Base-by-base conservation (phyloP, 2,888 invertebrate genomes). In the Pollenia labialis region DNA sequence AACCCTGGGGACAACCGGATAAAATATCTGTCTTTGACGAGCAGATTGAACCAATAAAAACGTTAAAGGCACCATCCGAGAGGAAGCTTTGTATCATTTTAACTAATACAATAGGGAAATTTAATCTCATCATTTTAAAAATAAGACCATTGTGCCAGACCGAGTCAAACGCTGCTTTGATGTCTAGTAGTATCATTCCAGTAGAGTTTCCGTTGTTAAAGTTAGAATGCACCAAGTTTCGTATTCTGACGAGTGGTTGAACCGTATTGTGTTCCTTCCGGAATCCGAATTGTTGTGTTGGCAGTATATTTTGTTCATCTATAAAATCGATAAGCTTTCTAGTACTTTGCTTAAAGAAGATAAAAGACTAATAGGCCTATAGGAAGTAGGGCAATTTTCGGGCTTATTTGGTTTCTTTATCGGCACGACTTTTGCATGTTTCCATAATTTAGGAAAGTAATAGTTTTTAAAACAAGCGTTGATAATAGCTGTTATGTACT, bases 211-310 rank as follows among this genome's bases (percentile, higher is more conserved):
- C 40, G 7, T 40, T 6, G 0, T 14, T 7, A 14, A 42, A 40
- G 14, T 60, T 40, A 40, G 8, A 8, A 4, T n/a, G 40, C n/a
- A 60, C 14, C 11, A n/a, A 0, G 8, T 40, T 60, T 32, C n/a
- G 14, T n/a, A 60, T 60, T 60, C 42, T 32, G 1, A 32, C 2
- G 6, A 60, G 14, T 0, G 23, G 40, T 14, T 40, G 40, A 2
- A 60, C 12, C 8, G 60, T 60, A n/a, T 60, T 60, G 9, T 60
- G 60, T 9, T n/a, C n/a, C n/a, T n/a, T n/a, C n/a, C n/a, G n/a
- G n/a, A n/a, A n/a, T n/a, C n/a, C n/a, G n/a, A n/a, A n/a, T n/a
- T n/a, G n/a, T n/a, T n/a, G n/a, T n/a, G n/a, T n/a, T n/a, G n/a
- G n/a, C n/a, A n/a, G n/a, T n/a, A n/a, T 42, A 18, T 18, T 12